Base-by-base conservation (phyloP, 2,797 vertebrate species). In the Paguma larvata region DNA sequence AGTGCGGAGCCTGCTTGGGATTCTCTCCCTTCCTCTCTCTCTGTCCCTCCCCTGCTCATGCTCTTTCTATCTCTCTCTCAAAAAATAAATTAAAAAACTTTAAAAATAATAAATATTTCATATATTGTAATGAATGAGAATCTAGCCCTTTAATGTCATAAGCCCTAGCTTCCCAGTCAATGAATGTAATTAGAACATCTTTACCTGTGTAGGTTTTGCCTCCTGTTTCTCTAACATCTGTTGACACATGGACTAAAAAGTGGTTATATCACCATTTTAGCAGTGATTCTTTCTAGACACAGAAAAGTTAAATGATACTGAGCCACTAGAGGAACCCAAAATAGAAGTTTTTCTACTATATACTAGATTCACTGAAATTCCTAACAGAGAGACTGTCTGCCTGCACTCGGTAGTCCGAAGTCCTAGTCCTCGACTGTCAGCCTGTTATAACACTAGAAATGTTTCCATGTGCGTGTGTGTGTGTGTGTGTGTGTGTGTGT, bases 301-400 rank as follows among this genome's bases (percentile, higher is more conserved):
- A 75, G 84, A 56, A 92, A 93, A 90, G 59, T 85, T 85, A 93
- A 94, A 91, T n/a, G 51, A 70, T 84, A 92, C 70, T 92, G 87
- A 87, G 44, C 89, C 92, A 89, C 56, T 21, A 94, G 80, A 88
- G 48, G 32, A 92, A 77, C 70, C 44, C 0, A 90, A 93, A 93
- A 92, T 75, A 91, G 73, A 75, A 94, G 23, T 34, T 67, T 83
- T 93, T 68, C 91, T 92, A 48, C n/a, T 67, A 89, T 53, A 12
- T 56, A 73, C 23, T 18, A 83, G 80, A 85, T 25, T 91, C 68
- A 53, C 78, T 85, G 23, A 79, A 83, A 59, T 82, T 90, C 38
- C 59, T 93, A 59, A 70, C 70, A 7, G 53, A 44, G 85, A n/a
- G 13, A 65, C 44, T 51, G 2, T 65, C 3, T 18, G 8, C 51